Base-by-base conservation (phyloP, 1,140 invertebrate genomes). In the Zaprionus africanus region DNA sequence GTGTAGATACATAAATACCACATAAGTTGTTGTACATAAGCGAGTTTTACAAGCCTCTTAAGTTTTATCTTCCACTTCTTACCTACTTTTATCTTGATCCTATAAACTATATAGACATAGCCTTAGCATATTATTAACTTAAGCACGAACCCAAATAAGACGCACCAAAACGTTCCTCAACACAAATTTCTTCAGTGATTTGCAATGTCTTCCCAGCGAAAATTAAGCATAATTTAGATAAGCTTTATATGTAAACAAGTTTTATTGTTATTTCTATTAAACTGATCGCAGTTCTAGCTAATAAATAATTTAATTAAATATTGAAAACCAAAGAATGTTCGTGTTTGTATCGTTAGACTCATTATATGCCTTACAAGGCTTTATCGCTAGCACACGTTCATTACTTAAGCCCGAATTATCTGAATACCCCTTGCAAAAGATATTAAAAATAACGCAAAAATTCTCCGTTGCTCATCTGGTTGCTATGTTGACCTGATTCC, bases 151-250 rank as follows among this genome's bases (percentile, higher is more conserved):
- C 53, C 12, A 56, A 56, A 56, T 31, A 57, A 57, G 63, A 66
- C 63, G 54, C 38, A 69, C 53, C n/a, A 28, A 61, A 61, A 74
- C 58, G 71, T 74, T 74, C 72, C 65, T 62, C 56, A 51, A 69
- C 36, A 28, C 31, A 22, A 63, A 49, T 59, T 49, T 46, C 46
- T 86, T 63, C 76, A 82, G 83, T 86, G 83, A 86, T 86, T 86
- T 82, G 68, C 36, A 73, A 68, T 58, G 83, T 86, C 83, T 86
- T 86, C 83, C 83, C 71, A 76, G 67, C 41, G 31, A 69, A 70
- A 56, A 64, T 26, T 26, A 53, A 36, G n/a, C 6, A 12, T 31
- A 72, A 61, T 59, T 43, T 57, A 57, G 11, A 49, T 31, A 11
- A 63, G 28, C 15, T 41, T 62, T 53, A 28, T 62, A 70, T 59